Base-by-base conservation (phyloP, 2,888 invertebrate genomes). In the Ectropis crepuscularia region DNA sequence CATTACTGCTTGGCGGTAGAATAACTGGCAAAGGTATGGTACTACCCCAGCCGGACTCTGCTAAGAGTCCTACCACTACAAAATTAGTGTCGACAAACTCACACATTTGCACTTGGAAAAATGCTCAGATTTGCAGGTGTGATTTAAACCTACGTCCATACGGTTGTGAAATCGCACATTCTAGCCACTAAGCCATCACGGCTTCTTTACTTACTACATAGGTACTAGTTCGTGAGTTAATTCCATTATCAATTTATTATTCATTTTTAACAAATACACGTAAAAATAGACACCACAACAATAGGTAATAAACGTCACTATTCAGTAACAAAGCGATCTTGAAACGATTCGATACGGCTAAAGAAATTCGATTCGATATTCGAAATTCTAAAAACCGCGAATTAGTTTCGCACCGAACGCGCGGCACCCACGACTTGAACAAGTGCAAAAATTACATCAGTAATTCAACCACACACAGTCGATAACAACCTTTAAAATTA, bases 371-470 rank as follows among this genome's bases (percentile, higher is more conserved):
- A 80, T 76, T 82, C 82, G 75, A 78, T 76, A 78, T 80, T 78
- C 74, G 81, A 77, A 86, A 87, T 87, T 91, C 81, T 87, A 90
- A 90, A 91, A 90, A 87, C 86, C 81, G 78, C 75, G 58, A 76
- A 90, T 92, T 89, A 57, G 89, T 45, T 71, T 87, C 85, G 87
- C 92, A 88, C 89, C 85, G 88, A 86, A 79, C 84, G 90, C 77
- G 76, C 62, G 71, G 73, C 74, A 82, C 85, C 84, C 86, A 85
- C 85, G 72, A 63, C 36, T 58, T 51, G 64, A 75, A 84, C 90
- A 90, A 90, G 89, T 90, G 90, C 81, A 81, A 82, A 82, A 84
- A 86, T 89, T 85, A 88, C 83, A 83, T 85, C 83, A 87, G 86
- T 86, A 81, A 62, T 63, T 16, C 6, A 37, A 57, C 48, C 69